Evolutionary conservation across 1,140 invertebrate species (phyloP).

Genomic region (Drosophila miranda): DNA sequence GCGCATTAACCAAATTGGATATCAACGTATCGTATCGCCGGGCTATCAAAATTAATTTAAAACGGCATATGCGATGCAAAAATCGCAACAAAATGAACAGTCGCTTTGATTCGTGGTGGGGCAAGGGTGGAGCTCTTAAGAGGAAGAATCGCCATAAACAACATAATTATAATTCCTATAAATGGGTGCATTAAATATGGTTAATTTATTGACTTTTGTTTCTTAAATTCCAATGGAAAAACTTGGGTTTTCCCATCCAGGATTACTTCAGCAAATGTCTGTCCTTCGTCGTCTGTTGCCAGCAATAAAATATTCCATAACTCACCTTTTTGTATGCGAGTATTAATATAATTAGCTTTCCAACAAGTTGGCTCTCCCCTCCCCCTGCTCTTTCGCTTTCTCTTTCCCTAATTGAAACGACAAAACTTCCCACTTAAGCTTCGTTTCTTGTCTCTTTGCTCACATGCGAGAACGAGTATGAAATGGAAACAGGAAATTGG

Average conservation of each 20-base stretch:
- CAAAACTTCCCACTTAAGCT: slow-evolving; percentile 29
- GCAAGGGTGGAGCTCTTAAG: slow-evolving; percentile 30
- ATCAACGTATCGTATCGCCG: slow-evolving; percentile 12
- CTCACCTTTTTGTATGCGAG: slow-evolving; percentile 24
- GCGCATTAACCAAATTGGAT: slow-evolving; percentile 79
- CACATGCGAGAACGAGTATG: slow-evolving; percentile 17
- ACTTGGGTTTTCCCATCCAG: too few relatives aligned
- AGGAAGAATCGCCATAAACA: too few relatives aligned
- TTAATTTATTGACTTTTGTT: too few relatives aligned
- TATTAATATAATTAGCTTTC: slow-evolving; percentile 37
- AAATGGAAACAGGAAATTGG: slow-evolving; percentile 17
- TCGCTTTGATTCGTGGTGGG: slow-evolving; percentile 26
- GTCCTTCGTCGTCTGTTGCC: neutral
- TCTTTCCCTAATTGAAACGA: slow-evolving; percentile 45
- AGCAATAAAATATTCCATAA: slow-evolving; percentile 30
- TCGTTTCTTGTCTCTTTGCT: neutral
- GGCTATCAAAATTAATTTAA: slow-evolving; percentile 58
- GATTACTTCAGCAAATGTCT: too few relatives aligned
- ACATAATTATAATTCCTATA: too few relatives aligned
- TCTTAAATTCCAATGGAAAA: too few relatives aligned
- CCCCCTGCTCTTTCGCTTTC: neutral
- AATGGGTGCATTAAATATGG: too few relatives aligned
- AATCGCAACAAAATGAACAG: slow-evolving; percentile 6
- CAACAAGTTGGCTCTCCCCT: slow-evolving; percentile 19
- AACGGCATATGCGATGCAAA: slow-evolving; percentile 45